These are phyloP conservation scores for Andricus curvator DNA, from an alignment of 2,888 invertebrate species.

Conservation along the genomic window DNA sequence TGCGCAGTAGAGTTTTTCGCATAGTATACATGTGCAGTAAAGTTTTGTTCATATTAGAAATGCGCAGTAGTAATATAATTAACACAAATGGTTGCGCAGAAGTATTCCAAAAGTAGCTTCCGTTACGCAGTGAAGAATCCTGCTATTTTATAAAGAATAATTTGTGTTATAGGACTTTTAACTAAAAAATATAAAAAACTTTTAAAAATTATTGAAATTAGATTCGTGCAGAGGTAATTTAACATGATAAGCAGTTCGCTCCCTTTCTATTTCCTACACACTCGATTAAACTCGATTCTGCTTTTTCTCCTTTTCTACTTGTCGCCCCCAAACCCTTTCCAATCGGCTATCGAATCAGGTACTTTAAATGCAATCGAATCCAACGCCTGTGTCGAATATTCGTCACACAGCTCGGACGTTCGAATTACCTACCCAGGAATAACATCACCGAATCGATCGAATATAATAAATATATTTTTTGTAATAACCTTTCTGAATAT, in stretches of 20 bases:
- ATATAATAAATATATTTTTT: neutral
- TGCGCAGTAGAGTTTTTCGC: neutral
- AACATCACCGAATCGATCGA: constrained; percentile 62
- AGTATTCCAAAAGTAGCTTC: no score
- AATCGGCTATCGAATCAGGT: constrained; percentile 59
- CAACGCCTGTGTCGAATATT: constrained; percentile 63
- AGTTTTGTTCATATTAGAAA: no score
- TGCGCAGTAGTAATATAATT: no score
- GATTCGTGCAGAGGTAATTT: neutral
- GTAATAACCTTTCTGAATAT: neutral
- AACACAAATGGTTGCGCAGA: neutral
- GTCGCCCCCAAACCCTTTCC: neutral
- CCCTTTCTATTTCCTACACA: neutral
- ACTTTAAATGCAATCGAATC: constrained; percentile 70
- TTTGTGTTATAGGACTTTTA: neutral
- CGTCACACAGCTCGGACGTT: constrained; percentile 58
- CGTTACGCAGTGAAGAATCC: neutral
- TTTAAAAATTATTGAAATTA: neutral
- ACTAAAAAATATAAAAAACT: neutral
- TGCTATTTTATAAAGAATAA: neutral
- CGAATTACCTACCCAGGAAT: constrained; percentile 66
- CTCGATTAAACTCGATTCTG: neutral
- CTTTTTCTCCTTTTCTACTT: neutral
- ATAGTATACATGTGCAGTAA: neutral
- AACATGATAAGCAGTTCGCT: neutral